Base-by-base conservation (phyloP, 2,888 invertebrate genomes). In the Drosophila austrosaltans region DNA sequence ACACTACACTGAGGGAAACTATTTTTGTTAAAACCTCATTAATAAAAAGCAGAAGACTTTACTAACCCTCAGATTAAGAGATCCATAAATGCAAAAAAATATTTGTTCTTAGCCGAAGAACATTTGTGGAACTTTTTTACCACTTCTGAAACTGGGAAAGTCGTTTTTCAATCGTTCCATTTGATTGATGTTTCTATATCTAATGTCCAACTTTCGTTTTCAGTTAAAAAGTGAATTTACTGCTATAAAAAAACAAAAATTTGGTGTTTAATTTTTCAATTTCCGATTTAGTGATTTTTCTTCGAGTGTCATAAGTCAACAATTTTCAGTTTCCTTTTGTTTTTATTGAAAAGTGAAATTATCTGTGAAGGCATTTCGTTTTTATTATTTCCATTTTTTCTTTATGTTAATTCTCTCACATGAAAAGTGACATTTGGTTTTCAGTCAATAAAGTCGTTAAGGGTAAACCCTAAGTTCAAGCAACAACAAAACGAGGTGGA, bases 291-390 rank as follows among this genome's bases (percentile, higher is more conserved):
- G 75, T 65, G 66, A 73, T 79, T 87, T 84, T 87, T 78, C 80
- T 76, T 53, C 12, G 54, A 22, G 48, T 48, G 48, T 48, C 16
- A 22, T 22, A 48, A 48, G 22, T 42, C 16, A 16, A 42, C n/a
- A 48, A 48, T 22, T 48, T 48, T 48, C 22, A 22, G 22, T 48
- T 48, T 48, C 48, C 67, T 59, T 84, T 82, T 78, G 85, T 48
- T 80, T 80, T 64, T 68, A 75, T 69, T 57, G 85, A 68, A 84
- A 84, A 84, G 84, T 84, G 84, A 84, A 84, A 84, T 82, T 76
- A 82, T 28, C 61, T 64, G 32, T 25, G 10, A 48, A 48, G 44
- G 20, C 22, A 48, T 48, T 48, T 48, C 22, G 8, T 48, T 48
- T 22, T 22, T 10, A 6, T 6, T 48, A 10, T 58, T 58, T 42